These are phyloP conservation scores for Mirza zaza DNA, from an alignment of 2,113 vertebrate species.

Conservation along the genomic window DNA sequence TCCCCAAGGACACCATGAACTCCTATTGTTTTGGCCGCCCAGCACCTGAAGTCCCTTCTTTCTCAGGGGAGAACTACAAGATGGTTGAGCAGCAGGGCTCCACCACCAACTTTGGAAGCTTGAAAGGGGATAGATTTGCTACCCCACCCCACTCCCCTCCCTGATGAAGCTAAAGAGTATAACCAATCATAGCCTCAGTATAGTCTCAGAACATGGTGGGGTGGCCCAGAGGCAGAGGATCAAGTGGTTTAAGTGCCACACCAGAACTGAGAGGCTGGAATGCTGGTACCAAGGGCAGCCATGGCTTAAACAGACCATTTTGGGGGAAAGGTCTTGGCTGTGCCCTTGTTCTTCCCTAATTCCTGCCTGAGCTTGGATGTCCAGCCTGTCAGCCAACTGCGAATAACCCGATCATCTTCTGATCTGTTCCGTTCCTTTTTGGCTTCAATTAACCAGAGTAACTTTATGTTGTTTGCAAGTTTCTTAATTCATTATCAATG, in stretches of 20 bases:
- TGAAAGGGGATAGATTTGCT: not conserved
- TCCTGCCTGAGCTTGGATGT: not conserved
- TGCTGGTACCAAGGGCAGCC: not conserved
- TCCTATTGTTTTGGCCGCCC: not conserved
- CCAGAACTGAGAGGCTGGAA: not conserved
- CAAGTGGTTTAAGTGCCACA: not conserved
- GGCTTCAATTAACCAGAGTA: not conserved
- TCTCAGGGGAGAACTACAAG: not conserved
- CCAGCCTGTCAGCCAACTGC: not conserved
- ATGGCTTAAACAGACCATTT: not conserved
- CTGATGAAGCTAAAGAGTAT: not conserved
- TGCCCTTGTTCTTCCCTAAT: not conserved
- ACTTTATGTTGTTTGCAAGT: not conserved
- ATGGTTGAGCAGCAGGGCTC: not conserved
- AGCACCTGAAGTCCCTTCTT: not conserved
- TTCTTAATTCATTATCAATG: not conserved
- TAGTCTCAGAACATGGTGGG: not conserved
- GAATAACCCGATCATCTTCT: not conserved
- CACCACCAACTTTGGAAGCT: not conserved
- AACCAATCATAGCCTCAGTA: not conserved
- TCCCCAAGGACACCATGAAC: not conserved
- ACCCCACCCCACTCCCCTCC: not conserved
- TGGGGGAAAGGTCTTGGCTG: no score
- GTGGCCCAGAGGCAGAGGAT: not conserved
- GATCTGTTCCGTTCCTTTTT: not conserved